Evolutionary conservation across 2,888 invertebrate genomes (phyloP).

Genomic region (Timema cristinae): DNA sequence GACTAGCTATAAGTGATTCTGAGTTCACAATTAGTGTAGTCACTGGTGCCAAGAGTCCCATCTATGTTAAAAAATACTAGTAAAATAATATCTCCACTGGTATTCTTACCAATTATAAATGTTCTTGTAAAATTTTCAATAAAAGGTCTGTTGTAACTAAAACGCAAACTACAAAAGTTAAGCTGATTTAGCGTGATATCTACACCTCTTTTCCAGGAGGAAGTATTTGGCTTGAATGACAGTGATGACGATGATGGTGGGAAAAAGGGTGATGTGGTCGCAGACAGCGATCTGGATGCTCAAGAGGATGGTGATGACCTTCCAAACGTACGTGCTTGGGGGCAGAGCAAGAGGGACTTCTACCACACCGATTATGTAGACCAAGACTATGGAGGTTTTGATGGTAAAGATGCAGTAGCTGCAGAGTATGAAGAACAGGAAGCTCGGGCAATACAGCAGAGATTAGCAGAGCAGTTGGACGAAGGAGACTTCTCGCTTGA

Average conservation of each 20-base stretch:
- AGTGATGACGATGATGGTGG: slow-evolving; percentile 36
- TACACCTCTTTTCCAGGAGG: slow-evolving; percentile 33
- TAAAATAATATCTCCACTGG: too few species aligned
- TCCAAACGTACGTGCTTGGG: slow-evolving; percentile 85
- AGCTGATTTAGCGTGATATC: background rate
- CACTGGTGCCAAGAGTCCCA: too few species aligned
- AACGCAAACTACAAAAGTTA: background rate
- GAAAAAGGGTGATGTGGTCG: slow-evolving; percentile 42
- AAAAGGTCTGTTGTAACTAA: too few species aligned
- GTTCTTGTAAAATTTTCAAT: too few species aligned
- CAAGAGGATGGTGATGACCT: slow-evolving; percentile 65
- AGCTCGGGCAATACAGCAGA: slow-evolving; percentile 73
- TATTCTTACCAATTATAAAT: too few species aligned
- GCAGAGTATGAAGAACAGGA: slow-evolving; percentile 81
- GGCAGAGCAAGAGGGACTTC: slow-evolving; percentile 70
- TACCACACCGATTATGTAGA: slow-evolving; percentile 89
- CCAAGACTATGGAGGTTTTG: slow-evolving; percentile 66
- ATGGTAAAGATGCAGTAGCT: slow-evolving; percentile 64
- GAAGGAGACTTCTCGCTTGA: slow-evolving; percentile 72
- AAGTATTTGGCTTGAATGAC: slow-evolving; percentile 36
- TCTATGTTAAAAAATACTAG: too few species aligned
- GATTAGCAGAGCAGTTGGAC: slow-evolving; percentile 70
- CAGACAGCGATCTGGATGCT: slow-evolving; percentile 69
- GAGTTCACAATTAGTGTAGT: too few species aligned
- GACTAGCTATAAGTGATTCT: too few species aligned